These are phyloP conservation scores for Drosophila suzukii DNA, from an alignment of 1,140 invertebrate species.

Conservation along the genomic window DNA sequence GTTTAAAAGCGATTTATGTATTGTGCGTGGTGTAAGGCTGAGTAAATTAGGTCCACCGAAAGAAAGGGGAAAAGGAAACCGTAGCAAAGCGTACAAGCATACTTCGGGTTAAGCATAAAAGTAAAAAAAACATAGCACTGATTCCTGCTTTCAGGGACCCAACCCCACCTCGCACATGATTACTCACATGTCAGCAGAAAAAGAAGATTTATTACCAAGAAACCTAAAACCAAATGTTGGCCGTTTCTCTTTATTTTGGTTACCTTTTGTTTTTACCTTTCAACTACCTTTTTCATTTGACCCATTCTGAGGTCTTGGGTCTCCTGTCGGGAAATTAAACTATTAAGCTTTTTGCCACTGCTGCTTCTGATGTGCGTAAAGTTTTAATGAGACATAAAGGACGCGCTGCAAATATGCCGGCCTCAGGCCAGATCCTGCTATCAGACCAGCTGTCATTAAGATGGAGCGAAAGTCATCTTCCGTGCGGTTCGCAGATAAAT, in stretches of 20 bases:
- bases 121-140: slow-evolving; percentile 21
- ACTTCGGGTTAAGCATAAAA: slow-evolving; percentile 14
- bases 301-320: slow-evolving; percentile 18
- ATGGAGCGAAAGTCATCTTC: slow-evolving; percentile 46
- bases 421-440: slow-evolving; percentile 20
- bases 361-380: slow-evolving; percentile 52
- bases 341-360: slow-evolving; percentile 54
- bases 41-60: slow-evolving; percentile 39
- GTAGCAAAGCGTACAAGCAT: slow-evolving; percentile 24
- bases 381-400: slow-evolving; percentile 74
- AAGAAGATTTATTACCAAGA: slow-evolving; percentile 63
- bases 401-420: slow-evolving; percentile 54
- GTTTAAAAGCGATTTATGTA: too few relatives aligned
- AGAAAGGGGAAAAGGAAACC: slow-evolving; percentile 37
- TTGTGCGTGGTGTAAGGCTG: too few relatives aligned
- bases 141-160: slow-evolving; percentile 25
- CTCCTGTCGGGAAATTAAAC: slow-evolving; percentile 69
- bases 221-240: slow-evolving; percentile 52
- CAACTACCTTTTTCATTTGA: slow-evolving; percentile 10
- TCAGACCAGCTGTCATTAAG: slow-evolving; percentile 55
- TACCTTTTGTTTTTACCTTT: slow-evolving; percentile 53
- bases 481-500: slow-evolving; percentile 40
- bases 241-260: slow-evolving; percentile 54
- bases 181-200: slow-evolving; percentile 49
- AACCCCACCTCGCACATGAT: slow-evolving; percentile 32